Conservation (phyloP, 2,113 vertebrate species). For the Podilymbus podiceps region DNA sequence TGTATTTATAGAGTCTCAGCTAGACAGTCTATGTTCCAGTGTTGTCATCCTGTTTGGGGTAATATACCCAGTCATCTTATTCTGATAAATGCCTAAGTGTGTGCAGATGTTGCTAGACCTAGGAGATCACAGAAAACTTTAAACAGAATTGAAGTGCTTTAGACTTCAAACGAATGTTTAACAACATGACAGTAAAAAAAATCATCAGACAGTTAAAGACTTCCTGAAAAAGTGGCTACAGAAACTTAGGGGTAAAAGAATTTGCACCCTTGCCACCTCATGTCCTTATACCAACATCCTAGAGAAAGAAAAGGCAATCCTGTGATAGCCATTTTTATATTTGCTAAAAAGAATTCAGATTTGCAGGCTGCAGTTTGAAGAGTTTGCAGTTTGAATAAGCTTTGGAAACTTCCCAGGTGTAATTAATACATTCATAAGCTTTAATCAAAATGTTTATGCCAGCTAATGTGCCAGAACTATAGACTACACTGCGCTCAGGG, state of each 20-base stretch:
- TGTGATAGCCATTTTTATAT: background rate
- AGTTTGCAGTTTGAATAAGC: conserved; percentile 21
- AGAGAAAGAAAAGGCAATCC: background rate
- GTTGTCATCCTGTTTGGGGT: background rate
- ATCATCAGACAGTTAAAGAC: background rate
- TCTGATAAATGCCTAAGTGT: background rate
- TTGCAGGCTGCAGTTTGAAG: background rate
- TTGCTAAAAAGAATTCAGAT: background rate
- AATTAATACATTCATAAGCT: conserved; percentile 66
- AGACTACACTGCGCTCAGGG: background rate
- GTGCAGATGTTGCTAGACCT: background rate
- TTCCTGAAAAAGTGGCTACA: background rate
- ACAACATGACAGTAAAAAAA: background rate
- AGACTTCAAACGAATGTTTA: background rate
- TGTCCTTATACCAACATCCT: background rate
- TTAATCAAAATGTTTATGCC: conserved; percentile 70
- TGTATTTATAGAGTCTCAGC: background rate
- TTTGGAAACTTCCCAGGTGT: conserved; percentile 64
- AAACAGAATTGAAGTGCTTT: background rate
- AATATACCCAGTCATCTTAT: background rate
- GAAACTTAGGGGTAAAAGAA: background rate
- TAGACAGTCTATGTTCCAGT: background rate
- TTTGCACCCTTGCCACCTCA: background rate
- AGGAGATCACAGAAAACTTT: background rate
- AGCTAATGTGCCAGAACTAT: conserved; percentile 55